Evolutionary conservation across 1,140 invertebrate species (phyloP).

Genomic region (Drosophila lacteicornis): DNA sequence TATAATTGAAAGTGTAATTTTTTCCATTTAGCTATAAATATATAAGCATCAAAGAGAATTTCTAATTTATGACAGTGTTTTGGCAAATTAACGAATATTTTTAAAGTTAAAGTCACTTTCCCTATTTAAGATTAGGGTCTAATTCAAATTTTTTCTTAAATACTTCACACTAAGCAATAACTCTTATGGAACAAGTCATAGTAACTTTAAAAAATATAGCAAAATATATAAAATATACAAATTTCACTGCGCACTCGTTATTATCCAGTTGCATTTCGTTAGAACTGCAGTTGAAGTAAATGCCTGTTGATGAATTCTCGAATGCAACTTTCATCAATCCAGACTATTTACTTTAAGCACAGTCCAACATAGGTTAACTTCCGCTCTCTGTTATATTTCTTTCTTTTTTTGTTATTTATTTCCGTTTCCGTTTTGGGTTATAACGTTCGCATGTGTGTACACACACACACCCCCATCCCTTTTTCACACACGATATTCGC

Average conservation of each 20-base stretch:
- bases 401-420: conserved; percentile 13
- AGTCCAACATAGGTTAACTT: conserved; percentile 69
- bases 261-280: conserved; percentile 76
- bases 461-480: neutral
- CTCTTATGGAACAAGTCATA: conserved; percentile 69
- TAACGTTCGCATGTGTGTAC: conserved; percentile 28
- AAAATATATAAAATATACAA: neutral
- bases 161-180: neutral
- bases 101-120: too few species aligned
- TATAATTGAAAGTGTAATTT: too few species aligned
- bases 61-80: neutral
- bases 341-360: conserved; percentile 85
- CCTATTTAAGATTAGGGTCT: neutral
- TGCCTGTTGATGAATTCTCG: conserved; percentile 84
- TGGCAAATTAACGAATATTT: neutral
- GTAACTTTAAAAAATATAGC: neutral
- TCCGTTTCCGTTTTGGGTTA: conserved; percentile 22
- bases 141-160: too few species aligned
- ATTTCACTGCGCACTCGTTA: conserved; percentile 43
- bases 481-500: conserved; percentile 18
- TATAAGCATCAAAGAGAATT: too few species aligned
- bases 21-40: too few species aligned
- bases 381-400: neutral
- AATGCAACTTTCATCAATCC: conserved; percentile 84
- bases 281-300: conserved; percentile 85